Base-by-base conservation (phyloP, 2,797 vertebrate genomes). In the Strix occidentalis region DNA sequence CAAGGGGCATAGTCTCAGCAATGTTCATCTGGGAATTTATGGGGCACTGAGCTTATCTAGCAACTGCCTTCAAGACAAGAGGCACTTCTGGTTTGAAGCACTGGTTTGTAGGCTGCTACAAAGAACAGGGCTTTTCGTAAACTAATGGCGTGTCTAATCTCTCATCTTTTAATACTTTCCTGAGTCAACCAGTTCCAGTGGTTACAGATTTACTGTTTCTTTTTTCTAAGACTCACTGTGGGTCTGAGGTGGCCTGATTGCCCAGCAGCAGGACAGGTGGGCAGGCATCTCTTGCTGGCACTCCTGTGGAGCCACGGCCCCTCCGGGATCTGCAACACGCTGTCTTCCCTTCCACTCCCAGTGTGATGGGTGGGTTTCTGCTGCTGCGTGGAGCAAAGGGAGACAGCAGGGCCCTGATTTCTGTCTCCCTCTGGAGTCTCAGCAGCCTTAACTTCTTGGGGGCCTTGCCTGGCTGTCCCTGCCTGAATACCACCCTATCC, bases 141-240 rank as follows among this genome's bases (percentile, higher is more conserved):
- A 39, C 25, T 24, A 26, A 60, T 7, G 15, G 18, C 0, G 3
- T 68, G 41, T 78, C 69, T 89, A 72, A 94, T 86, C 57, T 80
- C 71, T 80, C 56, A 69, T 86, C 76, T 94, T 39, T 21, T 57
- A 65, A 29, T 71, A 61, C 51, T 87, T 91, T 80, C 43, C 57
- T 23, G 61, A 92, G 61, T 33, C 76, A 69, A 31, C 19, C 25
- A 31, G 56, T 58, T 93, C 65, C 26, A 56, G 20, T 69, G 51
- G 58, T 87, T 95, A 76, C 50, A 84, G 48, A 53, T 86, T 70
- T 83, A 82, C 39, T 54, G 46, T 54, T 69, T 58, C 13, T 69
- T 88, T 84, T 61, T 51, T 9, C 41, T 18, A 33, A 82, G 63
- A 10, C 43, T 51, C 3, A 0, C 46, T 1, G 3, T 9, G 56